A percentile compares a stretch with the other conserved stretches of the same genome.
phyloP scores from a whole-genome alignment of 2,888 invertebrate genomes.

The Emmelina monodactyla region DNA sequence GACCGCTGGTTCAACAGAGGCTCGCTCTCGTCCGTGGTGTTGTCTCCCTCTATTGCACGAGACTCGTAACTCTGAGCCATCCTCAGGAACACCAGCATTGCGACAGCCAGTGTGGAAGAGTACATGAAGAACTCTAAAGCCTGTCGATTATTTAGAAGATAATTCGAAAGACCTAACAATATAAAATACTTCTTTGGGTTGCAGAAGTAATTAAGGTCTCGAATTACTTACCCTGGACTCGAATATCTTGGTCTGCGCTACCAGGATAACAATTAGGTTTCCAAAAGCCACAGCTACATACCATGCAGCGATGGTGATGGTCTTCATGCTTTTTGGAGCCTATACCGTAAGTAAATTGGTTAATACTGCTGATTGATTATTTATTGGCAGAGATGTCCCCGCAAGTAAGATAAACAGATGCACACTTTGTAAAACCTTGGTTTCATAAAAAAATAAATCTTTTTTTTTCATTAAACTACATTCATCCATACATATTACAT shows the following conservation, averaged over 20 bases:
- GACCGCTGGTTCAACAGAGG: constrained; percentile 40
- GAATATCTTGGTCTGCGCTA: constrained; percentile 72
- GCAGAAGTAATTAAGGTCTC: too few relatives aligned
- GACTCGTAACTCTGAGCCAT: constrained; percentile 60
- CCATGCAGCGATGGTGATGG: constrained; percentile 86
- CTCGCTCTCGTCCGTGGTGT: constrained; percentile 43
- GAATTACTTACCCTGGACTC: constrained; percentile 70
- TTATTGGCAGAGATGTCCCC: too few relatives aligned
- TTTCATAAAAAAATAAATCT: too few relatives aligned
- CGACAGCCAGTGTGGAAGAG: constrained; percentile 70
- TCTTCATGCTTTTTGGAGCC: constrained; percentile 86
- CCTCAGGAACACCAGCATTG: constrained; percentile 70
- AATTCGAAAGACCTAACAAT: neutral
- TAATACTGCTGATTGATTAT: too few relatives aligned
- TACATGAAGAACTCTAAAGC: constrained; percentile 79
- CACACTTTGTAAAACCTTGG: too few relatives aligned
- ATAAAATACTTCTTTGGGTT: too few relatives aligned
- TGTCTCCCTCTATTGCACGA: constrained; percentile 33
- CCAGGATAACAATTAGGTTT: constrained; percentile 79
- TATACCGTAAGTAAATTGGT: too few relatives aligned
- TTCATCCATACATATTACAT: too few relatives aligned
- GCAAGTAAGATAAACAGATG: too few relatives aligned
- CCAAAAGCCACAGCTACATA: constrained; percentile 82
- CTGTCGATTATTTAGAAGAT: constrained; percentile 33
- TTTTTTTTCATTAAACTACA: too few relatives aligned